Base-by-base conservation (phyloP, 2,888 invertebrate species). In the Torymus auratus region DNA sequence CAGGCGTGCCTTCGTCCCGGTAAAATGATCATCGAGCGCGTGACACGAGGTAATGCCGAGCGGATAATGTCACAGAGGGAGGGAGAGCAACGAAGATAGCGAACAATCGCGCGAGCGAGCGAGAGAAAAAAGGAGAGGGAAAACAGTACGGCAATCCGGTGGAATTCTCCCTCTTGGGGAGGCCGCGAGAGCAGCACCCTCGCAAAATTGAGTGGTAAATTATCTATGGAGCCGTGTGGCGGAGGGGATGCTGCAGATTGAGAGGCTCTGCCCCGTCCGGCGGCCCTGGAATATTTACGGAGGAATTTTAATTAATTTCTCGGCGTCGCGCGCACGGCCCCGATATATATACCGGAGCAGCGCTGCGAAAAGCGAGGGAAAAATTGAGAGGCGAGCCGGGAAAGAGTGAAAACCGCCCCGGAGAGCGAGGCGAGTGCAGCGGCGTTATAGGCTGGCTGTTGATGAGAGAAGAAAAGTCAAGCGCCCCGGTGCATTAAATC, bases 241-340 rank as follows among this genome's bases (percentile, higher is more conserved):
- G 56, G 3, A 12, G 12, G 52, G 0, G 65, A 14, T 14, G 41
- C 41, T 28, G 28, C 56, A 68, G 20, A 71, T 72, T 64, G 76
- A 76, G 65, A 73, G 61, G 52, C 41, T 28, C 28, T 28, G 28
- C 28, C 28, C 28, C 28, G 28, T 28, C 28, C 52, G 41, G 72
- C 10, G 13, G 60, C 69, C 74, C 73, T 78, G 74, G 83, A 86
- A 84, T 86, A 87, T 88, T 86, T 84, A 81, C 81, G 12, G 78
- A 81, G 85, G 86, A 88, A 88, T 87, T 88, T 88, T 88, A 87
- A 88, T 88, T 87, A 88, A 87, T 86, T 85, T 84, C 84, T 82
- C 84, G 83, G 28, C 28, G 28, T 28, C 65, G 65, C 12, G 20
- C n/a, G 23, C 23, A 69, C 76, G 73, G 82, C 69, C 61, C 20